Conservation (phyloP, 1,140 invertebrate genomes). For the Dendrolimus kikuchii region DNA sequence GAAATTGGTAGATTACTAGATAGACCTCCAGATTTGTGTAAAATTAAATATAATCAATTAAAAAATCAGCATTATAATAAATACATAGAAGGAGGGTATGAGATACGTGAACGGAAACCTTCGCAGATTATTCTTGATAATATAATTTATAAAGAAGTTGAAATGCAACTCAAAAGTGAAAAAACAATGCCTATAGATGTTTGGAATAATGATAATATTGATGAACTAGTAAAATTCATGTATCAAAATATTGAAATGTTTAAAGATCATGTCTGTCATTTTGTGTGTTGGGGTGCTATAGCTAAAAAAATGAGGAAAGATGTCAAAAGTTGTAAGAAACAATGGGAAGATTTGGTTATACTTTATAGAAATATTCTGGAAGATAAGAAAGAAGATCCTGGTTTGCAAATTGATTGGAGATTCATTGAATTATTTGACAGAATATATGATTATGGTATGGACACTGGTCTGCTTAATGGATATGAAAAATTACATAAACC, state of each 20-base stretch:
- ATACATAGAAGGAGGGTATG: constrained; percentile 37
- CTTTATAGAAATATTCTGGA: constrained; percentile 48
- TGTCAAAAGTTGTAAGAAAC: constrained; percentile 29
- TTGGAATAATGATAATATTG: constrained; percentile 39
- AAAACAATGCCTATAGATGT: constrained; percentile 10
- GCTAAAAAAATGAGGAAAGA: constrained; percentile 29
- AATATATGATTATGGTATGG: constrained; percentile 63
- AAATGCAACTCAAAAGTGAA: constrained; percentile 27
- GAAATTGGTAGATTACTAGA: constrained; percentile 52
- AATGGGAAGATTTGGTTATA: constrained; percentile 42
- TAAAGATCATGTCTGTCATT: constrained; percentile 52
- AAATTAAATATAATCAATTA: constrained; percentile 39
- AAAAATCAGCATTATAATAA: constrained; percentile 37
- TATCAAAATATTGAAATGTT: constrained; percentile 55
- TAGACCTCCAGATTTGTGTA: constrained; percentile 40
- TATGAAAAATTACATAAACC: constrained; percentile 32
- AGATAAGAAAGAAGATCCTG: constrained; percentile 59
- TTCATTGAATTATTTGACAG: constrained; percentile 62
- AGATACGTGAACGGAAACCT: constrained; percentile 31
- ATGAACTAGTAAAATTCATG: constrained; percentile 49
- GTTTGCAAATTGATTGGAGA: constrained; percentile 57
- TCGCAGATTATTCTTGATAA: constrained; percentile 48
- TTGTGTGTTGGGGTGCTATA: constrained; percentile 48
- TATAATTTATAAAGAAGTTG: constrained; percentile 47
- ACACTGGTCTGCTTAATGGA: constrained; percentile 37